A percentile compares a stretch with the other conserved stretches of the same genome.
phyloP scores from a whole-genome alignment of 2,888 invertebrate genomes.

The Lasioglossum vierecki region DNA sequence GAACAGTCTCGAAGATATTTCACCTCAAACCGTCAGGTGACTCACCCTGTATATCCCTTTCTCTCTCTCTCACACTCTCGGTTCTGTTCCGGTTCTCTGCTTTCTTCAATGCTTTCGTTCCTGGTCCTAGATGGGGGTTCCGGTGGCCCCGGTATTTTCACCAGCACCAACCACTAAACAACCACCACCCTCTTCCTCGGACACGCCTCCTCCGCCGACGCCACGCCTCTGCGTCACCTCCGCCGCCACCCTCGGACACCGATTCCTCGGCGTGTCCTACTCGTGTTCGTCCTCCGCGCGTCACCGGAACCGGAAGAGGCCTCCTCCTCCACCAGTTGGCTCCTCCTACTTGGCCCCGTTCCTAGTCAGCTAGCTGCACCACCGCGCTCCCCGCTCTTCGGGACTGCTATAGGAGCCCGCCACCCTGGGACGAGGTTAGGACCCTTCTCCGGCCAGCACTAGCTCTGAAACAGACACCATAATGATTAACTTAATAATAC shows the following conservation, averaged over 20 bases:
- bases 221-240: constrained; percentile 34
- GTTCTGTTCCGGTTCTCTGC: neutral
- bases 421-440: constrained; percentile 50
- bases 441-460: constrained; percentile 26
- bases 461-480: constrained; percentile 43
- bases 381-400: constrained; percentile 33
- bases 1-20: neutral
- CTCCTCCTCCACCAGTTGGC: constrained; percentile 8
- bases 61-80: neutral
- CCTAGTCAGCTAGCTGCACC: constrained; percentile 29
- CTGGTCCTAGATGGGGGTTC: neutral
- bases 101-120: neutral
- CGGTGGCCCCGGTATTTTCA: neutral
- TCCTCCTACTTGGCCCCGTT: constrained; percentile 6
- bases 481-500: neutral
- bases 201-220: constrained; percentile 35
- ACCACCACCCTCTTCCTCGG: constrained; percentile 9
- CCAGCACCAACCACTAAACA: constrained; percentile 8
- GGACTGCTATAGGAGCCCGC: constrained; percentile 26
- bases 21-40: neutral
- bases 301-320: neutral
- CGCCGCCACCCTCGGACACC: constrained; percentile 52
- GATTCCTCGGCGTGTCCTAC: constrained; percentile 43
- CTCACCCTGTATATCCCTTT: constrained; percentile 7
- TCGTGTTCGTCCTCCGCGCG: constrained; percentile 17